These are phyloP conservation scores for Manacus vitellinus DNA, from an alignment of 2,113 vertebrate species.

Conservation along the genomic window DNA sequence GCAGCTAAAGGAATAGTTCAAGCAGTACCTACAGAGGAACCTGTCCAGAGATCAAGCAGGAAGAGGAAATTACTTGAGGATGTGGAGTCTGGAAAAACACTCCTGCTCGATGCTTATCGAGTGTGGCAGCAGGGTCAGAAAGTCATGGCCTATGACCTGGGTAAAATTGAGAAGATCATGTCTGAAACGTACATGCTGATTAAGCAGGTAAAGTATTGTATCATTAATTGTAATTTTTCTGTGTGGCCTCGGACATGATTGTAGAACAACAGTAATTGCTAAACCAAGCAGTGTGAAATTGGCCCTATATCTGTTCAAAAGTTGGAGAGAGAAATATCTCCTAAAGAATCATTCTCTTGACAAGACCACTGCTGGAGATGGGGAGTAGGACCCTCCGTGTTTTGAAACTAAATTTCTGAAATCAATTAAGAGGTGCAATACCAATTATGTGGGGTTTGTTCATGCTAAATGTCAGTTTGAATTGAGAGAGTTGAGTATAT, in stretches of 20 bases:
- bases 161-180: slow-evolving; percentile 96
- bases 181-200: slow-evolving; percentile 98
- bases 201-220: slow-evolving; percentile 83
- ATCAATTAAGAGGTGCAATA: neutral
- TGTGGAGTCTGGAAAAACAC: slow-evolving; percentile 87
- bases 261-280: neutral
- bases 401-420: neutral
- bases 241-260: neutral
- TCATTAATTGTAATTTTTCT: neutral
- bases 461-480: neutral
- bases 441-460: neutral
- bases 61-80: slow-evolving; percentile 89
- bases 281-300: neutral
- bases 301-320: neutral
- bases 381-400: neutral
- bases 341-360: neutral
- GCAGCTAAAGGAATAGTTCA: slow-evolving; percentile 33
- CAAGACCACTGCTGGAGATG: neutral
- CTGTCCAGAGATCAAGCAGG: slow-evolving; percentile 78
- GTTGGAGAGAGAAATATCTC: neutral
- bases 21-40: slow-evolving; percentile 60
- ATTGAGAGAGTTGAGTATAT: neutral
- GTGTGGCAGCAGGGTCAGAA: slow-evolving; percentile 99
- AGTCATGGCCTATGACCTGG: slow-evolving; percentile 91
- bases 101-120: slow-evolving; percentile 92